A percentile compares a stretch with the other conserved stretches of the same genome.
Evolutionary conservation across 2,888 invertebrate species (phyloP).

Genomic region (Lamellibrachia satsuma): DNA sequence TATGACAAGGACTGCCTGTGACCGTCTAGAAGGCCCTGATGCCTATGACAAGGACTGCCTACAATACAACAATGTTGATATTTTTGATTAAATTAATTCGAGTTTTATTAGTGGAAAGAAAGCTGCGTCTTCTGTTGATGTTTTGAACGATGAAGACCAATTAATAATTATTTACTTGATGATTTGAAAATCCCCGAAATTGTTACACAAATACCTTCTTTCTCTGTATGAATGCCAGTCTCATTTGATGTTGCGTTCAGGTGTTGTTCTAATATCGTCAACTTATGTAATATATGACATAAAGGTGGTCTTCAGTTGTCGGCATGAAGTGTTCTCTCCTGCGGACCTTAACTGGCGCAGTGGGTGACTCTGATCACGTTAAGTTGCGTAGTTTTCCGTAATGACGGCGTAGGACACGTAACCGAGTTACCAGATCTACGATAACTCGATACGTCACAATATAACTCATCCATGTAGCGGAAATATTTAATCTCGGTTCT

Average conservation of each 20-base stretch:
- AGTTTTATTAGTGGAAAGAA: too few relatives aligned
- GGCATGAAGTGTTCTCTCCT: background rate
- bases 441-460: background rate
- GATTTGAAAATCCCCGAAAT: background rate
- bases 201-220: background rate
- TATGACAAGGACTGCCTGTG: too few relatives aligned
- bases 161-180: background rate
- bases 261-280: background rate
- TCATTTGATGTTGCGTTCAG: background rate
- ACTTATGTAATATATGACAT: background rate
- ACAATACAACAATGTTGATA: too few relatives aligned
- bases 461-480: background rate
- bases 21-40: too few relatives aligned
- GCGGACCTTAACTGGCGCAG: background rate
- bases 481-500: background rate
- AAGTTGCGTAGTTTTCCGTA: background rate
- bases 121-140: background rate
- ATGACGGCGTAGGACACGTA: background rate
- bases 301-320: background rate
- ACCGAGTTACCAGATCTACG: background rate
- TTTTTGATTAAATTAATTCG: too few relatives aligned
- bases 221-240: background rate
- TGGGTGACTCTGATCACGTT: background rate
- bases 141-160: background rate
- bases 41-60: too few relatives aligned